Evolutionary conservation across 2,888 invertebrate species (phyloP).

Genomic region (Chymomyza procnemis): DNA sequence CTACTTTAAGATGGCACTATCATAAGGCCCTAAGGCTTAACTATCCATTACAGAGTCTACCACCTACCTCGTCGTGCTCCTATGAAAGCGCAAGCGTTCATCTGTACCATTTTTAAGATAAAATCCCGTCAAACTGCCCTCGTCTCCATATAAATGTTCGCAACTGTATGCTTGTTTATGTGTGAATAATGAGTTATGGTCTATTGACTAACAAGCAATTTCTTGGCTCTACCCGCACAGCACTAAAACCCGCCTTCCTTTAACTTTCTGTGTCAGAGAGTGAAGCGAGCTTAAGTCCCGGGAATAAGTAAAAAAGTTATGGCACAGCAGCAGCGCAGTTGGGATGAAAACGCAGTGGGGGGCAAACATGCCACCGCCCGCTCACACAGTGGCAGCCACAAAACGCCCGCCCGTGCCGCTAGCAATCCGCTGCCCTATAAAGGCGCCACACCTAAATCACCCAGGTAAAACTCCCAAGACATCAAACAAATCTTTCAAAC

Average conservation of each 20-base stretch:
- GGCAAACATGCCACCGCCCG: slow-evolving; percentile 21
- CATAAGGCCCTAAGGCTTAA: too few relatives aligned
- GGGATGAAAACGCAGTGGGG: slow-evolving; percentile 58
- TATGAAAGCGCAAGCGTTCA: too few relatives aligned
- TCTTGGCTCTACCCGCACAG: background rate
- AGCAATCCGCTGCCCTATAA: slow-evolving; percentile 73
- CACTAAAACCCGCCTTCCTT: background rate
- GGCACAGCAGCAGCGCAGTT: slow-evolving; percentile 69
- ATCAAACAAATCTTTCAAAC: background rate
- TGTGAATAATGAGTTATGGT: slow-evolving; percentile 55
- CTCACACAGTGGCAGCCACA: slow-evolving; percentile 35
- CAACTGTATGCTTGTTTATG: slow-evolving; percentile 8
- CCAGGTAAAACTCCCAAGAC: slow-evolving; percentile 64
- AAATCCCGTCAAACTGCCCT: too few relatives aligned
- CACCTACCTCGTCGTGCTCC: too few relatives aligned
- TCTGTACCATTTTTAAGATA: too few relatives aligned
- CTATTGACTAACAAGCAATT: slow-evolving; percentile 66
- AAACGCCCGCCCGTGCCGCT: slow-evolving; percentile 58
- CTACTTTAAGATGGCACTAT: too few relatives aligned
- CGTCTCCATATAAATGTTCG: background rate
- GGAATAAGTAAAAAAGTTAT: slow-evolving; percentile 20
- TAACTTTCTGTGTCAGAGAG: slow-evolving; percentile 3
- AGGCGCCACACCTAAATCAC: slow-evolving; percentile 74
- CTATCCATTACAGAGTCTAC: too few relatives aligned
- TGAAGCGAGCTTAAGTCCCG: background rate